Evolutionary conservation across 1,140 invertebrate genomes (phyloP), one percentile per base, ranked within the genome.

Genomic region (Brachionus sp.): DNA sequence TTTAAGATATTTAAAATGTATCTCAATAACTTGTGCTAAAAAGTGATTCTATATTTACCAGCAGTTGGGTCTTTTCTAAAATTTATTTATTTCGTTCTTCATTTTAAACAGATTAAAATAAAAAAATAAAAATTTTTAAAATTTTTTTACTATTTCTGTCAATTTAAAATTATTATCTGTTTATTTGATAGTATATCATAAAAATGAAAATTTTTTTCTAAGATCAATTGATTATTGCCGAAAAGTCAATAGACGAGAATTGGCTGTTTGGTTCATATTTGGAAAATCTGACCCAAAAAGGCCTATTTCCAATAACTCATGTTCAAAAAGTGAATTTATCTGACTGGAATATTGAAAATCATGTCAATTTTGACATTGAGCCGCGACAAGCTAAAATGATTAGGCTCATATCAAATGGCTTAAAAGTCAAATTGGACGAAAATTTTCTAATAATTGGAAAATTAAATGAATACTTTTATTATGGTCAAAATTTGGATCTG

Each of bases 401-500:
- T 0, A 75, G 25, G 5, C 16, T 3, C 33, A 39, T 29, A 23
- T 16, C 29, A 39, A 70, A 33, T 33, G 66, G 66, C 16, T 19
- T 70, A 70, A 70, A 39, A 70, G 66, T 4, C n/a, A 19, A 23
- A 39, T 6, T 39, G 12, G 66, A n/a, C 5, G 66, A 70, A 10
- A 39, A 70, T 23, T 19, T 70, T 70, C 37, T 70, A 19, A 70
- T 70, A 23, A 70, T 19, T 70, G 66, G 66, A 19, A 42, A 75
- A 75, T 13, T 46, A 29, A 75, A 75, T 75, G 70, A 75, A 25
- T 75, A 46, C 10, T 70, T 70, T 19, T 70, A 70, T 39, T 70
- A 37, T 39, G 66, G 66, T 23, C 33, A 70, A 19, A 70, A 70
- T 70, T 42, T 70, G 37, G 66, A 70, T 16, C 19, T 70, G 1